These are phyloP conservation scores for Pseudorhiza aurosa DNA, from an alignment of 30 jellyfish, hydroid and myxozoan genomes.

Conservation along the genomic window DNA sequence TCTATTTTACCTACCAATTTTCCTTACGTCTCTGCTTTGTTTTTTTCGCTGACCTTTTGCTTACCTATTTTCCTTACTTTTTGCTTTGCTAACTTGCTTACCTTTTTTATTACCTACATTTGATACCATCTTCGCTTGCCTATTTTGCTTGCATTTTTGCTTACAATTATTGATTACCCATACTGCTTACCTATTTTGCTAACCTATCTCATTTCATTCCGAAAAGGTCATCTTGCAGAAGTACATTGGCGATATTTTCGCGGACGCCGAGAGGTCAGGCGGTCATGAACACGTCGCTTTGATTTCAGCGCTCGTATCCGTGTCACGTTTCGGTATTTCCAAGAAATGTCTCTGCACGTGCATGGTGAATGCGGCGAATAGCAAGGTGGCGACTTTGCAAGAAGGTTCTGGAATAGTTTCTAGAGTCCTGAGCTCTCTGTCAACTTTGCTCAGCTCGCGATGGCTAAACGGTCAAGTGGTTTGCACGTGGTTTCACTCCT, in stretches of 20 bases:
- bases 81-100: too few species aligned
- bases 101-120: too few species aligned
- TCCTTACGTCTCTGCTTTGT: too few species aligned
- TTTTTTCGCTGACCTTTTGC: too few species aligned
- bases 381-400: neutral
- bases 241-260: constrained; percentile 17
- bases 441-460: constrained; percentile 3
- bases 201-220: too few species aligned
- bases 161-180: too few species aligned
- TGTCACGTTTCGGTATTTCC: constrained; percentile 68
- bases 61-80: too few species aligned
- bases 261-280: constrained; percentile 10
- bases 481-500: constrained; percentile 39
- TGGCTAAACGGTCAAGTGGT: constrained; percentile 47
- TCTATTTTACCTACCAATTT: too few species aligned
- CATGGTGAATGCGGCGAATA: neutral
- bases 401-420: neutral
- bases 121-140: too few species aligned
- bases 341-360: constrained; percentile 33
- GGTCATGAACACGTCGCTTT: constrained; percentile 38
- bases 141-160: too few species aligned
- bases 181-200: too few species aligned
- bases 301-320: constrained; percentile 29
- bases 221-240: constrained; percentile 20
- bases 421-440: constrained; percentile 10